A percentile compares a stretch with the other conserved stretches of the same genome.
phyloP scores from a whole-genome alignment of 2,113 vertebrate species.

The Salvelinus sp. region DNA sequence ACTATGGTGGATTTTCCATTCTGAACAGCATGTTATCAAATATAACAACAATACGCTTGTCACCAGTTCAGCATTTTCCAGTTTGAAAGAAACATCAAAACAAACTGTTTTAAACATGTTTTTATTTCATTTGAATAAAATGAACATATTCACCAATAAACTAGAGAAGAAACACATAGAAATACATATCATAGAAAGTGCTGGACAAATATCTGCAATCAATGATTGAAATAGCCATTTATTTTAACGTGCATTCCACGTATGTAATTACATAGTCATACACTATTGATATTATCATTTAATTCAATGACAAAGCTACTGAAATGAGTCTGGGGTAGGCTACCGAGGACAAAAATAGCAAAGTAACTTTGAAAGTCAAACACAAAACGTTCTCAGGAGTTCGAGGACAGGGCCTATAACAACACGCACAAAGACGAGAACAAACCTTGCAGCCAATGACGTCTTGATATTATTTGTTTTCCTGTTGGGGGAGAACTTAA shows the following conservation, averaged over 20 bases:
- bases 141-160: not conserved
- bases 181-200: not conserved
- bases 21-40: slow-evolving; percentile 1
- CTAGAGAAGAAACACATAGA: not conserved
- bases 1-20: not conserved
- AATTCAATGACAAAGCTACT: not conserved
- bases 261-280: not conserved
- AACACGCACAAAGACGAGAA: slow-evolving; percentile 27
- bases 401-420: slow-evolving; percentile 49
- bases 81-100: not conserved
- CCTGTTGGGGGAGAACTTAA: slow-evolving; percentile 78
- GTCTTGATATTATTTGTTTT: slow-evolving; percentile 73
- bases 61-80: not conserved
- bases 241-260: too few species aligned
- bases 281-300: not conserved
- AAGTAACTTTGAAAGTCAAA: slow-evolving; percentile 39
- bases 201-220: too few species aligned
- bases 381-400: slow-evolving; percentile 60
- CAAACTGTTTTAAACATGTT: not conserved
- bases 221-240: too few species aligned
- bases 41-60: not conserved
- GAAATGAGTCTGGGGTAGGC: slow-evolving; percentile 17
- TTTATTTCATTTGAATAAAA: not conserved
- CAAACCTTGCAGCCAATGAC: slow-evolving; percentile 71
- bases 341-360: slow-evolving; percentile 53